phyloP scores from a whole-genome alignment of 2,888 invertebrate species.

The Drosophila antonietae region DNA sequence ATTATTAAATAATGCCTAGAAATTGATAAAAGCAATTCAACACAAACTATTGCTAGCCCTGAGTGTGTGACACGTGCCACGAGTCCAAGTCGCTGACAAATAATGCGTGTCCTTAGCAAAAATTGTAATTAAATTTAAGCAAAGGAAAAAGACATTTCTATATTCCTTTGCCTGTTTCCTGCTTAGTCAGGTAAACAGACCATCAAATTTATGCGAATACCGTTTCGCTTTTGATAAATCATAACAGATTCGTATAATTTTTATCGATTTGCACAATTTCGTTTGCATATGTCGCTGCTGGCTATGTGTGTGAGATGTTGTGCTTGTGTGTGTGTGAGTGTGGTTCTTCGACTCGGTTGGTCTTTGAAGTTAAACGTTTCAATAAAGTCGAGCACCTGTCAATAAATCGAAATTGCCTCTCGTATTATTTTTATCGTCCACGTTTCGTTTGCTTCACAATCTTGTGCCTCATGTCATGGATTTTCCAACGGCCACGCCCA shows the following conservation, averaged over 20 bases:
- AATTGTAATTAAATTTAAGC: slow-evolving; percentile 65
- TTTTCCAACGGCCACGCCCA: slow-evolving; percentile 53
- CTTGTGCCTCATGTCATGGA: slow-evolving; percentile 62
- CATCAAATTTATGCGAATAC: slow-evolving; percentile 27
- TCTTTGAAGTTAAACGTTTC: slow-evolving; percentile 76
- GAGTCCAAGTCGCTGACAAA: slow-evolving; percentile 42
- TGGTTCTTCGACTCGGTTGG: slow-evolving; percentile 22
- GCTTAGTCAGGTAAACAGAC: slow-evolving; percentile 33
- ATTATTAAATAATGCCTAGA: slow-evolving; percentile 76
- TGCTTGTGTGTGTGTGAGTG: slow-evolving; percentile 2
- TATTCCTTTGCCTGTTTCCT: slow-evolving; percentile 39
- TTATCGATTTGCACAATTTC: slow-evolving; percentile 73
- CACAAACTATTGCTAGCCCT: slow-evolving; percentile 41
- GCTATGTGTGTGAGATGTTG: background rate
- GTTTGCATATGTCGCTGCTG: slow-evolving; percentile 60
- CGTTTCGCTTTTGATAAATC: slow-evolving; percentile 55
- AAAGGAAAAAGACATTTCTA: slow-evolving; percentile 12
- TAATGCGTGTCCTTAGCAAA: slow-evolving; percentile 61
- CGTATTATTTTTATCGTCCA: slow-evolving; percentile 77
- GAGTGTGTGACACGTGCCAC: slow-evolving; percentile 55
- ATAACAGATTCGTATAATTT: slow-evolving; percentile 72
- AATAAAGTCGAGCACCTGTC: slow-evolving; percentile 82
- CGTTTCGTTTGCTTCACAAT: slow-evolving; percentile 69
- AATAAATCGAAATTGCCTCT: slow-evolving; percentile 81
- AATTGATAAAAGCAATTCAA: slow-evolving; percentile 61